Evolutionary conservation across 2,888 invertebrate genomes (phyloP), one percentile per base, ranked within the genome.

Genomic region (Rapana venosa): DNA sequence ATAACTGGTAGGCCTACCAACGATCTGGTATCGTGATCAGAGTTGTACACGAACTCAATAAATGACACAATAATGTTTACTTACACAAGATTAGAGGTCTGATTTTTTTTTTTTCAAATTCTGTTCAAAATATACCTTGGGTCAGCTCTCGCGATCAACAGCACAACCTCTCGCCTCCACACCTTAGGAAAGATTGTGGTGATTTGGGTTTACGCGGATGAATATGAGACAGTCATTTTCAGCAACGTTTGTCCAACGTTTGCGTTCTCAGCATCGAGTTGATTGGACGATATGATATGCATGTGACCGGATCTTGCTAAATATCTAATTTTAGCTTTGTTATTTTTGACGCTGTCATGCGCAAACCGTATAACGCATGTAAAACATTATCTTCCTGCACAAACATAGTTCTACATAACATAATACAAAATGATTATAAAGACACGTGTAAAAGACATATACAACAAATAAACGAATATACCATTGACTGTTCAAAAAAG

Each of bases 191-290:
- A 26, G 32, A 85, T 22, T 85, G 85, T 15, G 1, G 32, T 5
- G 1, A 1, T 36, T 47, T 0, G 26, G 83, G 13, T 83, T 11
- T 0, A 22, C 13, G 84, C 84, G 84, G 58, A 85, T 30, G 56
- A 58, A 85, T 85, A 35, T 56, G 22, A 17, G 13, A n/a, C n/a
- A 6, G 32, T 79, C 36, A 20, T 70, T 32, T 58, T 77, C 47
- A 35, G 35, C 36, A 83, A 90, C 90, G 90, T 90, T 58, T 66
- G 32, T 35, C 77, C 32, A 22, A 90, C 90, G 90, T 61, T 30
- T 79, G 83, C 58, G 36, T n/a, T 81, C 79, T 85, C 77, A 77
- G 30, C 70, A 87, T 88, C 32, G 26, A 30, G 5, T 22, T 47
- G 86, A 86, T 86, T 86, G 86, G 86, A 66, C 32, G 35, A 86